These are phyloP conservation scores for Montipora sp. DNA, from an alignment of 64 coral and sea anemone species.

Conservation along the genomic window DNA sequence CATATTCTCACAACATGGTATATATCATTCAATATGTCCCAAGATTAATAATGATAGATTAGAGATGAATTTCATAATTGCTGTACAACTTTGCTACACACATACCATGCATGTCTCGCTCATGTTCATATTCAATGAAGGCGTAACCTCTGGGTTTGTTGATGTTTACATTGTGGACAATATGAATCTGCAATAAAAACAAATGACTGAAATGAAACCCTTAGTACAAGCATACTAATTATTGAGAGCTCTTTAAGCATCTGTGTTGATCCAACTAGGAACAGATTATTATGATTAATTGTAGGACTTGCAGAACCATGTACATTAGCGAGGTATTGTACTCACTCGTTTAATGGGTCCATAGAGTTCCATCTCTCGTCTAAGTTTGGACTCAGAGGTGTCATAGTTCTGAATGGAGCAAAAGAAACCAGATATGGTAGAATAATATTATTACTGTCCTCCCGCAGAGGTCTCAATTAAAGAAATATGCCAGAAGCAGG, in stretches of 20 bases:
- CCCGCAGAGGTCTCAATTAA: background rate
- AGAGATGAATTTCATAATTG: background rate
- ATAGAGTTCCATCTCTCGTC: conserved; percentile 98
- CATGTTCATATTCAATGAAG: conserved; percentile 98
- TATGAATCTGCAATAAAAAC: conserved; percentile 74
- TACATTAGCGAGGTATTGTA: background rate
- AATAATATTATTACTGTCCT: background rate
- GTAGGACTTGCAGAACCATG: no score
- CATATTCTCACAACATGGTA: no score
- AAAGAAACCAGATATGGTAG: background rate
- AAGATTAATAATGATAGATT: background rate
- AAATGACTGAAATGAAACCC: background rate
- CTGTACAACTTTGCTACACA: conserved; percentile 4
- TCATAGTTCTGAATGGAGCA: conserved; percentile 40
- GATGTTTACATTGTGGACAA: conserved; percentile 73
- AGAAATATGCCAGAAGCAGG: background rate
- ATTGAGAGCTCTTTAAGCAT: no score
- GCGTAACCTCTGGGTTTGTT: conserved; percentile 95
- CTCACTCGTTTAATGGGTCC: conserved; percentile 86
- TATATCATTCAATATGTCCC: no score
- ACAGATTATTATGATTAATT: no score
- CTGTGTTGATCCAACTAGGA: no score
- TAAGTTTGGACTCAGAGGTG: conserved; percentile 87
- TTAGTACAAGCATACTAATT: no score
- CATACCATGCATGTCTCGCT: conserved; percentile 99